A percentile compares a stretch with the other conserved stretches of the same genome.
These are phyloP conservation scores for Kryptolebias marmoratus DNA, from an alignment of 2,113 vertebrate species.

Conservation along the genomic window DNA sequence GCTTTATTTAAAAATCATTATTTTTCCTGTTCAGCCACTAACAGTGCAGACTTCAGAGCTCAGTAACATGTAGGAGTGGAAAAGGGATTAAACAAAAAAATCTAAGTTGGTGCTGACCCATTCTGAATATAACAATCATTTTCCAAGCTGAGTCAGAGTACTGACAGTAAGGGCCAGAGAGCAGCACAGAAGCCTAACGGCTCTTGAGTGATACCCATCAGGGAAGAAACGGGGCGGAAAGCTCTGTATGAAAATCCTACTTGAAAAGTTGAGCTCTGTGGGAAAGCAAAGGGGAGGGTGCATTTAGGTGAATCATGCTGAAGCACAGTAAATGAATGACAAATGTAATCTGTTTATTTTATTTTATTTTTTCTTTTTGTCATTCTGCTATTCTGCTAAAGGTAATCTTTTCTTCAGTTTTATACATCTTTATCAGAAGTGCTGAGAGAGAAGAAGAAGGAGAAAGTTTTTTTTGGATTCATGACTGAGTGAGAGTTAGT, in stretches of 20 bases:
- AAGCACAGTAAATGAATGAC: constrained; percentile 42
- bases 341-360: constrained; percentile 58
- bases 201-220: constrained; percentile 67
- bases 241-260: constrained; percentile 31
- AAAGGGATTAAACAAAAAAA: not conserved
- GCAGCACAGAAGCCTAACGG: constrained; percentile 61
- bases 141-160: constrained; percentile 26
- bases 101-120: constrained; percentile 1
- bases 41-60: constrained; percentile 10
- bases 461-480: constrained; percentile 63
- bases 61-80: constrained; percentile 18
- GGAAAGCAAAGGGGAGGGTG: constrained; percentile 45
- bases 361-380: constrained; percentile 15
- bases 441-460: constrained; percentile 11
- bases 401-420: constrained; percentile 17
- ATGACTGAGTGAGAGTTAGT: constrained; percentile 68
- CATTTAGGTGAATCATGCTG: constrained; percentile 53
- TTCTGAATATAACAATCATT: constrained; percentile 40
- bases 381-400: constrained; percentile 31
- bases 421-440: constrained; percentile 35
- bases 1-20: not conserved
- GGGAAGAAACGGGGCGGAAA: constrained; percentile 60
- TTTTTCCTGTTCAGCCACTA: not conserved
- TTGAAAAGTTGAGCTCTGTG: constrained; percentile 63
- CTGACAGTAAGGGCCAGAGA: constrained; percentile 53